Base-by-base conservation (phyloP, 2,888 invertebrate genomes). In the Gibbula magus region DNA sequence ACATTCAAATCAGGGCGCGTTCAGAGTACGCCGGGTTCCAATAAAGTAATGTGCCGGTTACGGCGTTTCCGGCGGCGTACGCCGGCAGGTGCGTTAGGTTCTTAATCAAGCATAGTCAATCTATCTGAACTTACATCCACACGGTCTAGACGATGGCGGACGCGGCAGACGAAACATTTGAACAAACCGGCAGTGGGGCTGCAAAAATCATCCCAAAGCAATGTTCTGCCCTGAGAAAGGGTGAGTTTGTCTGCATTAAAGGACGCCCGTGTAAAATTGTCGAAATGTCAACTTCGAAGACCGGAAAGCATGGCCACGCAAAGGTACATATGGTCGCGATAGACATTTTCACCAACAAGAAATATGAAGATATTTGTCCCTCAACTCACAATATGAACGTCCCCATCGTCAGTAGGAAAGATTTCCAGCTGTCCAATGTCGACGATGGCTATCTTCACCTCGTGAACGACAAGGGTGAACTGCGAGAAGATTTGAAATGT, bases 371-470 rank as follows among this genome's bases (percentile, higher is more conserved):
- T 96, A 99, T 99, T 91, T 99, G 99, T 93, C 99, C 99, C 87
- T 99, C 99, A 83, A 99, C 99, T 94, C 99, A 99, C 95, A 99
- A 99, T 94, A 99, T 99, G 99, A 98, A 99, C 93, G 99, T 99
- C 86, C 99, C 99, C 84, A 96, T 98, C 94, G 99, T 99, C 84
- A 98, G 97, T 94, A 97, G 99, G 93, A 97, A 97, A 93, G 99
- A 99, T 94, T 99, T 97, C 94, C 85, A 66, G 18, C 95, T 89
- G 93, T 96, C 97, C 91, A 97, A 98, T 94, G 97, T 98, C 88
- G 97, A 97, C 94, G 99, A 99, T 93, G 96, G 96, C 91, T 99
- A 96, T 94, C 95, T 98, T 91, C 96, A 96, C 90, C 95, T 99
- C 91, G 98, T 99, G 99, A 96, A 96, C 92, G 99, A 99, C 93